Evolutionary conservation across 1,140 invertebrate species (phyloP).

Genomic region (Drosophila repleta): DNA sequence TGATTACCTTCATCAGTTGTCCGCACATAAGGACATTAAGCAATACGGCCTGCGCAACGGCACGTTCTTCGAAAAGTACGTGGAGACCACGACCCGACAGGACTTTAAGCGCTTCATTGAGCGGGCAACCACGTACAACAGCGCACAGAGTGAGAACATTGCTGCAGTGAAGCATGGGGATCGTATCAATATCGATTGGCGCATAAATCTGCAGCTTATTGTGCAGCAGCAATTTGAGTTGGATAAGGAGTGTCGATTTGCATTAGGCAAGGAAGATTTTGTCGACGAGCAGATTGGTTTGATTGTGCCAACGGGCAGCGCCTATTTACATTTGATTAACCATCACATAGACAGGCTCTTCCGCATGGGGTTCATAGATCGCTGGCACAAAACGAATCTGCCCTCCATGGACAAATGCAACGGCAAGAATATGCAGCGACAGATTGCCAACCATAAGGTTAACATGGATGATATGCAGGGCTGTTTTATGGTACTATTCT

Average conservation of each 20-base stretch:
- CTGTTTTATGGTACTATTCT: constrained; percentile 83
- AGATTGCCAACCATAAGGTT: constrained; percentile 92
- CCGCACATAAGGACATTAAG: constrained; percentile 86
- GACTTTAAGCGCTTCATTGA: constrained; percentile 77
- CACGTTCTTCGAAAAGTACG: constrained; percentile 89
- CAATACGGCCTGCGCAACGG: constrained; percentile 91
- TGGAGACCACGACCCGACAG: constrained; percentile 79
- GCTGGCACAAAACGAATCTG: constrained; percentile 91
- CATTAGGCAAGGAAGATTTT: constrained; percentile 87
- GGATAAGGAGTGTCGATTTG: constrained; percentile 76
- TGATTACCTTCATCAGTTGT: constrained; percentile 89
- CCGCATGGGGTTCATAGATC: constrained; percentile 92
- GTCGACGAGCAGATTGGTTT: constrained; percentile 91
- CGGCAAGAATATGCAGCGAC: constrained; percentile 85
- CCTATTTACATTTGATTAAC: constrained; percentile 88
- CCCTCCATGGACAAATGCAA: constrained; percentile 92
- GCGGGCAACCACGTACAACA: constrained; percentile 84
- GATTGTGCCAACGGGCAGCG: constrained; percentile 89
- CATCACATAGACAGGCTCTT: constrained; percentile 90
- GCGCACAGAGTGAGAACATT: constrained; percentile 85
- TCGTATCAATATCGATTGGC: constrained; percentile 93
- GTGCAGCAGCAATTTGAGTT: constrained; percentile 78
- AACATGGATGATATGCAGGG: constrained; percentile 95
- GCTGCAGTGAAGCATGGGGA: constrained; percentile 86
- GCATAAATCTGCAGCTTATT: constrained; percentile 87